Base-by-base conservation (phyloP, 2,113 vertebrate genomes). In the Triplophysa rosa region DNA sequence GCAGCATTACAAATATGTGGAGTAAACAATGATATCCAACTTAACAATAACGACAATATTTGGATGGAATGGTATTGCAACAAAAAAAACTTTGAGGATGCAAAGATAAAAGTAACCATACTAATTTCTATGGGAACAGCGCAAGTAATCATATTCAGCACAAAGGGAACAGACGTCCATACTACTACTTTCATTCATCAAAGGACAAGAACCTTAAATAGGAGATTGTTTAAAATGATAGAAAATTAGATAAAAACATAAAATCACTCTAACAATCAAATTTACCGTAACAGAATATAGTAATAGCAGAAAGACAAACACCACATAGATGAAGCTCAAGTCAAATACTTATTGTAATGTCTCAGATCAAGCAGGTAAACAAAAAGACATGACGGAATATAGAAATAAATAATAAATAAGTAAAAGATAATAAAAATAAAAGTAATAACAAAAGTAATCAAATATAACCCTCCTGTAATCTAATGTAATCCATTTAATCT, bases 361-460 rank as follows among this genome's bases (percentile, higher is more conserved):
- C 13, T 26, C 9, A 69, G 45, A 69, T 29, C 16, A 65, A 69
- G 21, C 16, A 52, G 24, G 23, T 58, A 71, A 71, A 71, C 42
- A 45, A 45, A 45, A 45, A 11, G 5, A 49, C 14, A 49, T 49
- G 0, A 58, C 26, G n/a, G 33, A 37, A 62, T 26, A 74, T 24
- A 58, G 52, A 71, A 71, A 71, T 71, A 58, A 71, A 71, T 71
- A 29, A 3, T 29, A 29, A 29, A 2, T 29, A 29, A n/a, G n/a
- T n/a, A n/a, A n/a, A n/a, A n/a, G n/a, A n/a, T n/a, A n/a, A n/a
- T n/a, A n/a, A n/a, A n/a, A n/a, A n/a, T n/a, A n/a, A n/a, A n/a
- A n/a, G 2, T 29, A 29, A 3, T 29, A 56, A 33, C 49, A 71
- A 19, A 10, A 7, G 13, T 40, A 59, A 58, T 40, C 59, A 58